phyloP scores from a whole-genome alignment of 2,797 vertebrate genomes.

The Allobates femoralis region DNA sequence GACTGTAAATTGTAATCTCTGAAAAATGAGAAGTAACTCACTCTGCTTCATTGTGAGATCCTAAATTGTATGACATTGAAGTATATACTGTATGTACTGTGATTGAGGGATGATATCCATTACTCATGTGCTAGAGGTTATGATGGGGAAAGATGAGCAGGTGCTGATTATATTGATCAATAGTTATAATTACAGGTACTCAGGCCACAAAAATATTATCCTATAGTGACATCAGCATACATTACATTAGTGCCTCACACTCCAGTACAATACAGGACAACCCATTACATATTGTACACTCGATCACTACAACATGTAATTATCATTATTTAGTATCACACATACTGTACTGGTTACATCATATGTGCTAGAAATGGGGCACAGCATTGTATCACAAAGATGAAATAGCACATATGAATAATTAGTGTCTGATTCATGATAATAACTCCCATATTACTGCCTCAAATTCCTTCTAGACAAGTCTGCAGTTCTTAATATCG shows the following conservation, averaged over 20 bases:
- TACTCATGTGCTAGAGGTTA: background rate
- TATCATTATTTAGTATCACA: background rate
- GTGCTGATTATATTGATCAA: background rate
- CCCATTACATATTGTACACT: background rate
- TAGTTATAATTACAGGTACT: background rate
- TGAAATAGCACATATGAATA: background rate
- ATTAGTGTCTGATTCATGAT: background rate
- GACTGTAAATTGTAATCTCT: background rate
- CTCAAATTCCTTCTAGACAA: background rate
- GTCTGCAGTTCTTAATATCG: background rate
- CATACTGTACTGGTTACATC: constrained; percentile 12
- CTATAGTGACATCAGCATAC: background rate
- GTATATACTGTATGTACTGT: background rate
- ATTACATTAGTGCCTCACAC: background rate
- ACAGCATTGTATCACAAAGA: background rate
- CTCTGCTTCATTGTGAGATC: background rate
- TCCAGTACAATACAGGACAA: background rate
- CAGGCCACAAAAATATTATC: background rate
- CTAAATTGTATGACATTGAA: background rate
- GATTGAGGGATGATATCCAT: background rate
- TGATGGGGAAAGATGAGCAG: background rate
- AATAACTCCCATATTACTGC: background rate
- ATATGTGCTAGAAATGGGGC: background rate
- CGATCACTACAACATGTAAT: background rate
- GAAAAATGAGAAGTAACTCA: background rate